Evolutionary conservation across 2,888 invertebrate species (phyloP), one percentile per base, ranked within the genome.

Genomic region (Perithous albicinctus): DNA sequence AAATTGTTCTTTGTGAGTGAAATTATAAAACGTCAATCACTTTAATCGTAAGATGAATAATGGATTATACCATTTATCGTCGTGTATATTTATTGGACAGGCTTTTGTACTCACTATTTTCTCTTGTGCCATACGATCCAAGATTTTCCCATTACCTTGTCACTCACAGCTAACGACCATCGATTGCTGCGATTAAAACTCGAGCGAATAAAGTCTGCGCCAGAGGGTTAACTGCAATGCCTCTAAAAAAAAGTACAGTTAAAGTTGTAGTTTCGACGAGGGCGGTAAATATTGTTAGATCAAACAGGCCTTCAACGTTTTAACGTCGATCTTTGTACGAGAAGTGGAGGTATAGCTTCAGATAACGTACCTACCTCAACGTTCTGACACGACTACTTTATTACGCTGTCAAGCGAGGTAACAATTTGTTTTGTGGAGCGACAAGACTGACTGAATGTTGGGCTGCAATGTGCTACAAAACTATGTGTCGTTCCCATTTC

Each of bases 201-300:
- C 56, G 38, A 20, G 63, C 18, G 70, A 69, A 77, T 63, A 61
- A 29, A 35, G 38, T 64, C 48, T 41, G 43, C 54, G 18, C 35
- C 51, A 64, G 74, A 66, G 29, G 32, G 41, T 18, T 23, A 15
- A 32, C n/a, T 6, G 7, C 29, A 15, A 1, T 12, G 7, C 15
- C n/a, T n/a, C n/a, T n/a, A n/a, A n/a, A n/a, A n/a, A n/a, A 18
- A 59, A 35, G 18, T 43, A 12, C 26, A 2, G 15, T 46, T 15
- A 46, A 48, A 18, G 18, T 66, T 29, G 35, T 48, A 51, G 63
- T 48, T 38, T 56, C 69, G 38, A 23, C 15, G 63, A 23, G 20
- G 10, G 38, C 41, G 48, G 59, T 69, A 63, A 69, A 77, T 77
- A 70, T 77, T 69, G 77, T 51, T 63, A 23, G 26, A 69, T 23